Evolutionary conservation across 2,113 vertebrate species (phyloP), one percentile per base, ranked within the genome.

Genomic region (Pipa parva): DNA sequence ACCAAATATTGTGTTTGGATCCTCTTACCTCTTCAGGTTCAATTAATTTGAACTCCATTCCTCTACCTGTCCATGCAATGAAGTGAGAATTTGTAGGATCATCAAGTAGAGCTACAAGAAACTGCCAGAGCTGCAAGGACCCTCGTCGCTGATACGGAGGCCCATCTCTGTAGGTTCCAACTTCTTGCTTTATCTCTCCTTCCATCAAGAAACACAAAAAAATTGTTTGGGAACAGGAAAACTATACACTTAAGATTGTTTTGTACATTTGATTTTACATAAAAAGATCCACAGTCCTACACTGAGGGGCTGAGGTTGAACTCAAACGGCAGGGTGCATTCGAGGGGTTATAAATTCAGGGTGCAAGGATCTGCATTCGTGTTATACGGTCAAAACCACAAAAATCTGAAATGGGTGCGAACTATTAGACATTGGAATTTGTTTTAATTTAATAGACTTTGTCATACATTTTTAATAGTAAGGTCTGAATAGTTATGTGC

Each of bases 31-130:
- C 97, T 76, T 99, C 97, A 1, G 97, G 97, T 70, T 99, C 97
- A 2, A 99, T 95, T 71, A 99, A 91, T 77, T 99, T 99, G 85
- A 99, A 99, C 76, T 99, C 97, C 97, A 99, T 97, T 52, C 97
- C 97, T 59, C 96, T 91, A 1, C 97, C 97, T 0, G 97, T 99
- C 97, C 97, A 99, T 60, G 96, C 93, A 57, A 99, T 99, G 85
- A 97, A 97, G 80, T 97, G 90, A 59, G 92, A 89, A 1, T 99
- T 97, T 1, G 85, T 88, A 0, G 95, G 97, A 63, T 99, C 93
- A 0, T 99, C 97, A 73, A 99, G 27, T 48, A 99, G 84, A 39
- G 97, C 92, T 79, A 99, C 95, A 25, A 99, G 87, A 72, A 99
- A 99, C 71, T 99, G 97, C 97, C 97, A 99, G 69, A 99, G 91